Evolutionary conservation across 2,888 invertebrate species (phyloP).

Genomic region (Adelognathus sp.): DNA sequence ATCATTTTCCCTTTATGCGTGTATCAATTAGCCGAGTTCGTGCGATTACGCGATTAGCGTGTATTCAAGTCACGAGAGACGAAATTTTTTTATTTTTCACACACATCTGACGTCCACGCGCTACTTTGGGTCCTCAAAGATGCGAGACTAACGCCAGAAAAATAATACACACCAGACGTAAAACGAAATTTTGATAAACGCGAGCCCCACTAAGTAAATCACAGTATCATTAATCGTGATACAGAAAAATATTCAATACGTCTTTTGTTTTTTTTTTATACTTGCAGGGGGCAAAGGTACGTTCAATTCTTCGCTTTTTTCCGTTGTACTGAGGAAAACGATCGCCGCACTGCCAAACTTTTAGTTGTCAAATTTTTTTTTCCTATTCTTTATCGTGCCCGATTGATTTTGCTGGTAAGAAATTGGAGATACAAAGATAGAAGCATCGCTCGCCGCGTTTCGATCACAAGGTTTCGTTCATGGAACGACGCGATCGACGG

Average conservation of each 20-base stretch:
- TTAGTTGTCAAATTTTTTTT: conserved; percentile 25
- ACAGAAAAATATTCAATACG: conserved; percentile 69
- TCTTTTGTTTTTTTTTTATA: conserved; percentile 78
- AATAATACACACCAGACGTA: neutral
- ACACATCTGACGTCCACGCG: neutral
- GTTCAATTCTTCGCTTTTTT: conserved; percentile 79
- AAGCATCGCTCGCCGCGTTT: conserved; percentile 44
- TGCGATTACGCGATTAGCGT: conserved; percentile 46
- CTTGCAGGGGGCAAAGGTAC: conserved; percentile 85
- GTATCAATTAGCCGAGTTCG: conserved; percentile 18
- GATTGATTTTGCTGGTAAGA: conserved; percentile 21
- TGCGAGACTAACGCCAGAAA: neutral
- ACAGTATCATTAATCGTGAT: conserved; percentile 42
- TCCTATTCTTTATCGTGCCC: conserved; percentile 6
- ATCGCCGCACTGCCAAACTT: conserved; percentile 57
- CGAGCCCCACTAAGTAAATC: neutral
- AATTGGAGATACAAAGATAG: neutral
- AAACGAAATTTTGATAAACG: conserved; percentile 19
- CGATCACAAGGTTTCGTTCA: conserved; percentile 40
- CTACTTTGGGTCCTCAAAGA: neutral
- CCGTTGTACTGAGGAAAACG: conserved; percentile 38
- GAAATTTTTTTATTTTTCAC: neutral
- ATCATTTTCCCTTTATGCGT: conserved; percentile 18
- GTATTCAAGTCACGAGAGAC: neutral
- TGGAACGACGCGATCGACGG: conserved; percentile 43